These are phyloP conservation scores for Apantesis nais DNA, from an alignment of 2,888 invertebrate species.

Conservation along the genomic window DNA sequence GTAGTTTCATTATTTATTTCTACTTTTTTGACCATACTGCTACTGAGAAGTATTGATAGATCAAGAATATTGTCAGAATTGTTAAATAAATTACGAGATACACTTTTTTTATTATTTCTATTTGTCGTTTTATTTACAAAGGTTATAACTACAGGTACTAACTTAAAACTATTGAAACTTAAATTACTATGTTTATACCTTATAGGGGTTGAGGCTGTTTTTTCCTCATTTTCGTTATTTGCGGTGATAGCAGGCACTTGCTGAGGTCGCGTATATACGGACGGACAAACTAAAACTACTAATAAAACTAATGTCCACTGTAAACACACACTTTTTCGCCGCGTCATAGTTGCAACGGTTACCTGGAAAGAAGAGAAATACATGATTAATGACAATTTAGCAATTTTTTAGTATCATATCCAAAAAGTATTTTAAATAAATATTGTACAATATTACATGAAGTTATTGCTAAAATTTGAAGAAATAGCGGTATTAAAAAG, in stretches of 20 bases:
- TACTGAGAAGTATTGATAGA: background rate
- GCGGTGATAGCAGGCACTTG: constrained; percentile 51
- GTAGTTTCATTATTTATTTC: background rate
- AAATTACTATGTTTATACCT: constrained; percentile 71
- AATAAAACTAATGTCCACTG: constrained; percentile 80
- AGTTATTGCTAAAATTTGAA: no score
- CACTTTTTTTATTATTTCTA: constrained; percentile 14
- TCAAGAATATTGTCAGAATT: background rate
- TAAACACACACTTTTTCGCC: constrained; percentile 74
- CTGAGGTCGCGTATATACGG: constrained; percentile 73
- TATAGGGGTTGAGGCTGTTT: constrained; percentile 64
- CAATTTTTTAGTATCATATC: no score
- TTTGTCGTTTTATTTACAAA: constrained; percentile 41
- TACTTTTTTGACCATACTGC: background rate
- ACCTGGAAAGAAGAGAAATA: constrained; percentile 72
- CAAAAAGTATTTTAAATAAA: no score
- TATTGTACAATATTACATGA: no score
- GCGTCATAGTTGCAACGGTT: constrained; percentile 69
- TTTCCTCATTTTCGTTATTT: constrained; percentile 58
- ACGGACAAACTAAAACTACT: constrained; percentile 69
- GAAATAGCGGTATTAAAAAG: no score
- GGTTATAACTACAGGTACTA: constrained; percentile 56
- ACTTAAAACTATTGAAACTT: constrained; percentile 47
- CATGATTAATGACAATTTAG: constrained; percentile 17
- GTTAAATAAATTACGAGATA: background rate